Conservation (phyloP, 1,140 invertebrate genomes). For the Drosophila ironensis region DNA sequence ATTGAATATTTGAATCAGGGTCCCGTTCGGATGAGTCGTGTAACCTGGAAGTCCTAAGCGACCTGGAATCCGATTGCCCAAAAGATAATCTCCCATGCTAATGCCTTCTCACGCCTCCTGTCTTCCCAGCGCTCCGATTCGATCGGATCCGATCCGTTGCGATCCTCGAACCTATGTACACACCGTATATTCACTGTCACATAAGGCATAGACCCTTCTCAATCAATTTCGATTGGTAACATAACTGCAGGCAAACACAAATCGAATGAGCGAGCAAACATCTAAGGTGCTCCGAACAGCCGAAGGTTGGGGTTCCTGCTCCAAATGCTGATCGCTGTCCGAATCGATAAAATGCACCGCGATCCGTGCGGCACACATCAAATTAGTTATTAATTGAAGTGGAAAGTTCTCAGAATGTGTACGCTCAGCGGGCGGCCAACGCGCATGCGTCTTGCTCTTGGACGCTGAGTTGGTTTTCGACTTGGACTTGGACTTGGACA, state of each 20-base stretch:
- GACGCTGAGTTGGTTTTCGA: background rate
- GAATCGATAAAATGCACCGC: constrained; percentile 76
- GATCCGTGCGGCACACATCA: constrained; percentile 76
- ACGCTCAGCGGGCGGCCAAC: constrained; percentile 74
- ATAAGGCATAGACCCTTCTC: constrained; percentile 65
- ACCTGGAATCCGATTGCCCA: constrained; percentile 24
- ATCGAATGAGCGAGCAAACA: constrained; percentile 52
- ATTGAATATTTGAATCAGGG: constrained; percentile 34
- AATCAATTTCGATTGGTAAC: constrained; percentile 61
- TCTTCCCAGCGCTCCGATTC: constrained; percentile 20
- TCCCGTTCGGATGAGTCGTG: constrained; percentile 3
- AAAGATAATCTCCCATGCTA: constrained; percentile 38
- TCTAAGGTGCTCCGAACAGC: constrained; percentile 60
- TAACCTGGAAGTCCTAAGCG: constrained; percentile 25
- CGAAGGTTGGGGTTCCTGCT: constrained; percentile 32
- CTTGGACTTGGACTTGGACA: background rate
- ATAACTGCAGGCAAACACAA: constrained; percentile 52
- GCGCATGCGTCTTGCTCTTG: constrained; percentile 60
- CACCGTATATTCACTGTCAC: constrained; percentile 50
- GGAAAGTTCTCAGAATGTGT: constrained; percentile 79
- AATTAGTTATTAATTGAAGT: constrained; percentile 80
- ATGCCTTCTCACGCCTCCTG: constrained; percentile 50
- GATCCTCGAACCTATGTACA: constrained; percentile 12
- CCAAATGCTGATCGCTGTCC: constrained; percentile 73
- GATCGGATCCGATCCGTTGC: background rate